Percentiles rank a stretch among this genome's conserved stretches.
Conservation (phyloP, 2,888 invertebrate genomes). For the Hesperia comma region DNA sequence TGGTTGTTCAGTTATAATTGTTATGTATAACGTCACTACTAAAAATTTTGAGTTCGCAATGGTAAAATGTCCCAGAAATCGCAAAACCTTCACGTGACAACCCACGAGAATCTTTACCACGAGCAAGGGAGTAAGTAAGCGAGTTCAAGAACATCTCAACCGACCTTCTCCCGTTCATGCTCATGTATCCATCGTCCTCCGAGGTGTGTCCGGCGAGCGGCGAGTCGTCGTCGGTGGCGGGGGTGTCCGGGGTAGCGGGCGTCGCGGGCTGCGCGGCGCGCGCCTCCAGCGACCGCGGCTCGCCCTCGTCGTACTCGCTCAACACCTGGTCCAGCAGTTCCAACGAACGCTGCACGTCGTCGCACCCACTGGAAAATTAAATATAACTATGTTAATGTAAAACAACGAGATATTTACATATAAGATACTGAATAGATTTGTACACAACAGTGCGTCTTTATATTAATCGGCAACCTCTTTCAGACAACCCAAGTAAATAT, state of each 20-base stretch:
- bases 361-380: slow-evolving; percentile 87
- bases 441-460: too few relatives aligned
- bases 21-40: too few relatives aligned
- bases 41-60: too few relatives aligned
- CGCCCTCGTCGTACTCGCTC: slow-evolving; percentile 94
- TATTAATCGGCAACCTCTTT: too few relatives aligned
- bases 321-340: slow-evolving; percentile 94
- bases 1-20: too few relatives aligned
- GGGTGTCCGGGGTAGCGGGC: slow-evolving; percentile 81
- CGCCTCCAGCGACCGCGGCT: slow-evolving; percentile 79
- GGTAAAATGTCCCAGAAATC: too few relatives aligned
- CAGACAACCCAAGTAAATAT: too few relatives aligned
- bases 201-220: slow-evolving; percentile 92
- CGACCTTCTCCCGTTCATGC: slow-evolving; percentile 93
- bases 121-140: too few relatives aligned
- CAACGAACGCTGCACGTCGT: slow-evolving; percentile 94
- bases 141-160: not conserved
- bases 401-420: too few relatives aligned
- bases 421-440: too few relatives aligned
- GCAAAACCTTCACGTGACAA: too few relatives aligned
- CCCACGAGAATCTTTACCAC: too few relatives aligned
- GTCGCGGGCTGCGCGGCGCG: slow-evolving; percentile 69
- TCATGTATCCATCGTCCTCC: slow-evolving; percentile 96
- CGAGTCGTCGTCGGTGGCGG: slow-evolving; percentile 88
- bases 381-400: not conserved